Evolutionary conservation across 1,140 invertebrate species (phyloP).

Genomic region (Papilio helenus): DNA sequence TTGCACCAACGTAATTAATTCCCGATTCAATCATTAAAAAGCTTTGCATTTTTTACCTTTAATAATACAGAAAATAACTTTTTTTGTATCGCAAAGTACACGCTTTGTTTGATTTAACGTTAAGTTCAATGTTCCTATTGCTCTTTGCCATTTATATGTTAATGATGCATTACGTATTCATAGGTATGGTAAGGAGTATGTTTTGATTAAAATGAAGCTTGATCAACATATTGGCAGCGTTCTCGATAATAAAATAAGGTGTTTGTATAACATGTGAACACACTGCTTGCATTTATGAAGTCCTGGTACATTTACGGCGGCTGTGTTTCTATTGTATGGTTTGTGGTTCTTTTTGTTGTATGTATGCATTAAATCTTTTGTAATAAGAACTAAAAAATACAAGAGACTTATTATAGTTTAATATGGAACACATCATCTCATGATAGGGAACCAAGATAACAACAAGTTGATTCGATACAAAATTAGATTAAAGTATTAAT

Average conservation of each 20-base stretch:
- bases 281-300: neutral
- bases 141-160: neutral
- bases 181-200: neutral
- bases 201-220: neutral
- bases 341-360: neutral
- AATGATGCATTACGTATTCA: constrained; percentile 10
- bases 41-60: neutral
- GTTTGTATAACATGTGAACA: neutral
- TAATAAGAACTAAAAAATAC: neutral
- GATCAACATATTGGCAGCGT: constrained; percentile 1
- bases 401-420: neutral
- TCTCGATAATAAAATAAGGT: neutral
- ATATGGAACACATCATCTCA: neutral
- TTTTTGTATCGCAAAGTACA: neutral
- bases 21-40: neutral
- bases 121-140: neutral
- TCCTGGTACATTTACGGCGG: neutral
- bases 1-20: neutral
- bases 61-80: neutral
- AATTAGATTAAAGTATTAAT: constrained; percentile 1
- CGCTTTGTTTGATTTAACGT: neutral
- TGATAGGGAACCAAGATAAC: neutral
- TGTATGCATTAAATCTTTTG: neutral
- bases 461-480: neutral
- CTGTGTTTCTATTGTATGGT: neutral